These are phyloP conservation scores for Sphyrna mokarran DNA, from an alignment of 2,113 vertebrate genomes.

Conservation along the genomic window DNA sequence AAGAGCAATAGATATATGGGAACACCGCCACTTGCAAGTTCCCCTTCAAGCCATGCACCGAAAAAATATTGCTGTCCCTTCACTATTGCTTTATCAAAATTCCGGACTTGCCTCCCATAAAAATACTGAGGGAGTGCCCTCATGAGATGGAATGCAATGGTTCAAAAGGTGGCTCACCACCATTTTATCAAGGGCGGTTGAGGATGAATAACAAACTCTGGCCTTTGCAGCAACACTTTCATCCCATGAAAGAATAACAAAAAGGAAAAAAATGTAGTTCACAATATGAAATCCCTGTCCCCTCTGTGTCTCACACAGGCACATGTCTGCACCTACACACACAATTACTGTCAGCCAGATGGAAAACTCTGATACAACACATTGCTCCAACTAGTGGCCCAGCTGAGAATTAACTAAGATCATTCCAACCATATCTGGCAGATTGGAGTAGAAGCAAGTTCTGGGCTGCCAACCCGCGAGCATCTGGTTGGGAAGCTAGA, in stretches of 20 bases:
- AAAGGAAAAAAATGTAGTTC: not conserved
- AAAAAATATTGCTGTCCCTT: not conserved
- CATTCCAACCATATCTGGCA: conserved; percentile 21
- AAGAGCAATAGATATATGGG: not conserved
- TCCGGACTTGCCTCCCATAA: not conserved
- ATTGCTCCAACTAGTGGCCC: conserved; percentile 22
- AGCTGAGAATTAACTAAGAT: conserved; percentile 12
- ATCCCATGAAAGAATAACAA: not conserved
- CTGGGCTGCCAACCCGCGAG: conserved; percentile 33
- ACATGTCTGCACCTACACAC: not conserved
- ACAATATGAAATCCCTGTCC: not conserved
- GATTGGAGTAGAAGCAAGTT: conserved; percentile 33
- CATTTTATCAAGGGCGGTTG: not conserved
- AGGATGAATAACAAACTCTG: not conserved
- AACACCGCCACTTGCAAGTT: not conserved
- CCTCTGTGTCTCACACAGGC: not conserved
- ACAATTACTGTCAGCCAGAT: not conserved
- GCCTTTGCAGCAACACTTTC: not conserved
- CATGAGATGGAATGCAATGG: not conserved
- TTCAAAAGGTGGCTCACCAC: not conserved
- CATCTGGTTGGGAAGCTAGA: conserved; percentile 36
- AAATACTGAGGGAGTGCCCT: not conserved
- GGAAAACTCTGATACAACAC: not conserved
- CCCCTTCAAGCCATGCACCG: not conserved
- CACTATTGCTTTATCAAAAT: not conserved